Base-by-base conservation (phyloP, 2,113 vertebrate genomes). In the Pongo pygmaeus region DNA sequence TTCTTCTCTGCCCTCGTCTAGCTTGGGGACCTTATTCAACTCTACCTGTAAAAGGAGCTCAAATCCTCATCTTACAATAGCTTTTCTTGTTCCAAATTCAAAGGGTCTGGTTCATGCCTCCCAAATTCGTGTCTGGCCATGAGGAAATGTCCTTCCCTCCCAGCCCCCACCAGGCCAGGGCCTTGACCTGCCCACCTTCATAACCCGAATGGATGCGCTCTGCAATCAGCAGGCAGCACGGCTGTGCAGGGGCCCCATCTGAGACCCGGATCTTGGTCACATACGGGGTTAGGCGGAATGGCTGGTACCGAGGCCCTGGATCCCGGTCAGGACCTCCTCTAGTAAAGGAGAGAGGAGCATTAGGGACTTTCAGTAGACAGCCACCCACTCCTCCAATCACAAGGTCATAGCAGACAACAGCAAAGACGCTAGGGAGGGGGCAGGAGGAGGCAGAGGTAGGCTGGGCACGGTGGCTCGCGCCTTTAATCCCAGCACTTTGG, bases 171-270 rank as follows among this genome's bases (percentile, higher is more conserved):
- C 74, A 48, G 67, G 35, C 25, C 80, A 61, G 61, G 30, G 13
- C 64, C 30, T 5, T 6, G 35, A 64, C 57, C 55, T 8, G 16
- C 86, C 38, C 94, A 99, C 99, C 99, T 89, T 99, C 99, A 4
- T 99, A 99, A 98, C 99, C 99, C 0, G 99, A 99, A 96, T 99
- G 99, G 84, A 99, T 99, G 74, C 98, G 98, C 98, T 99, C 99
- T 0, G 99, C 99, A 0, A 99, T 99, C 57, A 99, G 99, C 89
- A 99, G 97, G 98, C 99, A 99, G 98, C 99, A 99, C 2, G 99
- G 99, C 97, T 99, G 99, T 0, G 99, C 99, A 25, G 99, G 99
- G 0, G 99, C 97, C 0, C 92, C 98, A 22, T 99, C 99, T 0
- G 99, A 98, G 92, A 99, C 98, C 23, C 98, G 98, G 94, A 99